Percentiles rank a stretch among this genome's conserved stretches.
phyloP scores from a whole-genome alignment of 2,797 vertebrate genomes.

The Threskiornis aethiopicus region DNA sequence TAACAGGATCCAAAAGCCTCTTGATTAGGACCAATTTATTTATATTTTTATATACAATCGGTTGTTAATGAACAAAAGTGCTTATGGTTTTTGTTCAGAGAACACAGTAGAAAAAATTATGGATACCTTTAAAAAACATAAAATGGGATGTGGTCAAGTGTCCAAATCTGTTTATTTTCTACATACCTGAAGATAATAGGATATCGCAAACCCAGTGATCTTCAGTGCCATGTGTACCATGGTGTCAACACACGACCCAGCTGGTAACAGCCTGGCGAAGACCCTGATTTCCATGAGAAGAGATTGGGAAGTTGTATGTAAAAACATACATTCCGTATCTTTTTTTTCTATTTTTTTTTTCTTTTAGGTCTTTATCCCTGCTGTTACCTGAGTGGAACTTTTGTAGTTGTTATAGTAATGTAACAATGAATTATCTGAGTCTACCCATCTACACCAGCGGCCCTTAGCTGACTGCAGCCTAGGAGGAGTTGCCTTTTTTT shows the following conservation, averaged over 20 bases:
- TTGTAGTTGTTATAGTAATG: not conserved
- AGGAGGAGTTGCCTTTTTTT: not conserved
- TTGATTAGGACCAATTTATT: not conserved
- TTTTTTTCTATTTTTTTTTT: not conserved
- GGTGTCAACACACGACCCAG: not conserved
- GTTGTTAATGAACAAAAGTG: not conserved
- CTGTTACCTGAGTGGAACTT: not conserved
- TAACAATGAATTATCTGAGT: not conserved
- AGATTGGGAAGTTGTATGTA: not conserved
- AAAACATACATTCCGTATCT: not conserved
- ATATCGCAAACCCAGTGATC: not conserved
- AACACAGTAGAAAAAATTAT: not conserved
- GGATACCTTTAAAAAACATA: not conserved
- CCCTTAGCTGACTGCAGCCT: not conserved
- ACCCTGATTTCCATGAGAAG: not conserved
- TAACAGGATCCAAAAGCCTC: not conserved
- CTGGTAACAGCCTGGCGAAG: not conserved
- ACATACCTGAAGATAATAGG: not conserved
- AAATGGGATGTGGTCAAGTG: not conserved
- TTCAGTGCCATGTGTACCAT: rapidly evolving
- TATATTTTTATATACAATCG: not conserved
- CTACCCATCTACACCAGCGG: not conserved
- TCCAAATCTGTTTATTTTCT: not conserved
- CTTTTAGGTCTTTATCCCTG: not conserved
- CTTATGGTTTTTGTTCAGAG: not conserved